Conservation (phyloP, 2,888 invertebrate species). For the Priapulus caudatus region DNA sequence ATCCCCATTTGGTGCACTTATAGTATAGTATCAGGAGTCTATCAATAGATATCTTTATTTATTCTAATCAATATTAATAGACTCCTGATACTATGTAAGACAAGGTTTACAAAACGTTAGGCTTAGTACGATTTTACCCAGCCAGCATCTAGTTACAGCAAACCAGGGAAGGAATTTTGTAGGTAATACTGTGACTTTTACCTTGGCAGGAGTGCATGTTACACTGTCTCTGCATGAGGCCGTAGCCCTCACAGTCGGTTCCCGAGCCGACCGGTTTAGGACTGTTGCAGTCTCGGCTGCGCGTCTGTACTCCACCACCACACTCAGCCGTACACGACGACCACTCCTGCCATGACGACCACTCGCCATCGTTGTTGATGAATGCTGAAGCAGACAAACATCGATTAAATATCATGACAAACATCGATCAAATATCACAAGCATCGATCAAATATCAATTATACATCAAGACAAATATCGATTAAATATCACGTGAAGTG, state of each 20-base stretch:
- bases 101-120: too few species aligned
- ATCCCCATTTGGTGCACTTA: too few species aligned
- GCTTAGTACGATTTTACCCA: too few species aligned
- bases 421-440: constrained; percentile 4
- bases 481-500: too few species aligned
- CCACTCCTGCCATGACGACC: constrained; percentile 55
- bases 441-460: neutral
- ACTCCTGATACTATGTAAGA: too few species aligned
- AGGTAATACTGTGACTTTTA: too few species aligned
- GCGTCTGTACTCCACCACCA: constrained; percentile 56
- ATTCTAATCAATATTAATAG: too few species aligned
- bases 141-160: too few species aligned
- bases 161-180: too few species aligned
- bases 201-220: constrained; percentile 59
- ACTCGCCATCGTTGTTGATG: constrained; percentile 34
- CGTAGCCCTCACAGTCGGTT: constrained; percentile 44
- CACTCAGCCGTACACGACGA: constrained; percentile 52
- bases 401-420: neutral
- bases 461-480: too few species aligned
- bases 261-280: constrained; percentile 33
- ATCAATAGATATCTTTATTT: too few species aligned
- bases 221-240: constrained; percentile 54
- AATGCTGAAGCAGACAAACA: constrained; percentile 7
- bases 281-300: constrained; percentile 42
- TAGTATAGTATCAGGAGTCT: too few species aligned